These are phyloP conservation scores for Acrocyrtus sp. DNA, from an alignment of 2,888 invertebrate species.

Conservation along the genomic window DNA sequence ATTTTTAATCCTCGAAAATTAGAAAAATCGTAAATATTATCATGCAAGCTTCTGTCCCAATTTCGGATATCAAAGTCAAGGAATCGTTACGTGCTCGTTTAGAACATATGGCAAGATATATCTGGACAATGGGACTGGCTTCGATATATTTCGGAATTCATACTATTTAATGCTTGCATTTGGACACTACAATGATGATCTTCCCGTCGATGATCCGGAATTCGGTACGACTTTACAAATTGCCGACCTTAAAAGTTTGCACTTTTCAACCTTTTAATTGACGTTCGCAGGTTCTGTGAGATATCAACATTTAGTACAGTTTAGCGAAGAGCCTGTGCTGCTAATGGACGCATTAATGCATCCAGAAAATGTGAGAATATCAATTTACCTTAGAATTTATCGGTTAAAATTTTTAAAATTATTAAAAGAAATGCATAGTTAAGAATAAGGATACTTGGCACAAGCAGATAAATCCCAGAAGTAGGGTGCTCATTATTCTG, in stretches of 20 bases:
- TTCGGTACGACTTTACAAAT: background rate
- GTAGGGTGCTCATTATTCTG: background rate
- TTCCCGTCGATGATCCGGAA: background rate
- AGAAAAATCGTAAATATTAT: slow-evolving; percentile 3
- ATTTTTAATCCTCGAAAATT: background rate
- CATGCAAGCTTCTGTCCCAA: slow-evolving; percentile 12
- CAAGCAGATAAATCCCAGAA: slow-evolving; percentile 17
- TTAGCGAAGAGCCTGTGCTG: slow-evolving; percentile 9
- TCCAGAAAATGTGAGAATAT: slow-evolving; percentile 17
- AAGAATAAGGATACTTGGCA: background rate
- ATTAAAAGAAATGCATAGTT: background rate
- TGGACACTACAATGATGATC: slow-evolving; percentile 8
- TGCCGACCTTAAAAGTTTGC: background rate
- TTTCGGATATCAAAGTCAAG: slow-evolving; percentile 2
- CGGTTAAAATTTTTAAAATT: background rate
- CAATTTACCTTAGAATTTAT: background rate
- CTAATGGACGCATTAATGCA: background rate
- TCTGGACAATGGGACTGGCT: slow-evolving; percentile 6
- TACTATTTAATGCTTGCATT: slow-evolving; percentile 13
- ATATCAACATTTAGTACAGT: slow-evolving; percentile 5
- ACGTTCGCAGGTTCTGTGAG: background rate
- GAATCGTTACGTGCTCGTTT: slow-evolving; percentile 25
- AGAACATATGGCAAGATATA: background rate
- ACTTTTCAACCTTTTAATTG: too few relatives aligned
- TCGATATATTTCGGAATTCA: background rate